phyloP scores from a whole-genome alignment of 1,140 invertebrate genomes.

The Lepidurus arcticus region DNA sequence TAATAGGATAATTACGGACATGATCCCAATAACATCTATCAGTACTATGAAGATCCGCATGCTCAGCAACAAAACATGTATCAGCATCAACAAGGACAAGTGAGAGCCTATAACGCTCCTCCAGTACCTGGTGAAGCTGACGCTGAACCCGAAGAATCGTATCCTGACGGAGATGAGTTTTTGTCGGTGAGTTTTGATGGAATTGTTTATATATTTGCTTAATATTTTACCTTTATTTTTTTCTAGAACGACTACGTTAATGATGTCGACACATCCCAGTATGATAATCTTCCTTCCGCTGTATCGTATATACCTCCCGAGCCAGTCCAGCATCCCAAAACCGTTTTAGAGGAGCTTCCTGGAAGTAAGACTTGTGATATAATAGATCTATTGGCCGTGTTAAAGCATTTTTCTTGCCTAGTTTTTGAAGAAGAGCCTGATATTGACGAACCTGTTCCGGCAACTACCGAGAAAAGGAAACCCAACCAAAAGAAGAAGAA shows the following conservation, averaged over 20 bases:
- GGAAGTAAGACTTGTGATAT: constrained; percentile 9
- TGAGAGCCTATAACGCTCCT: constrained; percentile 9
- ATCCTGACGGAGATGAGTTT: neutral
- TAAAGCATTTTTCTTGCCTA: constrained; percentile 27
- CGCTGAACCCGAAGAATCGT: neutral
- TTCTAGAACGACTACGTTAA: constrained; percentile 32
- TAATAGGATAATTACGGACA: constrained; percentile 16
- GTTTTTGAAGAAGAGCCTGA: constrained; percentile 31
- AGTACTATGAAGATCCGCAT: constrained; percentile 5
- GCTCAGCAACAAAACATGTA: constrained; percentile 24
- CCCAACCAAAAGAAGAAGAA: constrained; percentile 44
- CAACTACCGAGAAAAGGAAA: constrained; percentile 37
- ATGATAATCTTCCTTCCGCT: constrained; percentile 35
- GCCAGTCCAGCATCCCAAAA: constrained; percentile 28
- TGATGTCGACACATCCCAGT: constrained; percentile 38
- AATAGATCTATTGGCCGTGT: neutral
- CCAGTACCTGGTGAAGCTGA: neutral
- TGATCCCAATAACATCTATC: constrained; percentile 8
- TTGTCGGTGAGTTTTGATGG: neutral
- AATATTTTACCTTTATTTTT: neutral
- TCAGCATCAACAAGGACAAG: constrained; percentile 14
- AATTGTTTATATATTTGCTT: neutral
- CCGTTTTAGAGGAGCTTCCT: neutral
- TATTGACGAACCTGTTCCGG: constrained; percentile 33
- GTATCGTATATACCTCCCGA: constrained; percentile 32